Conservation (phyloP, 1,140 invertebrate genomes). For the Drosophila tristis region DNA sequence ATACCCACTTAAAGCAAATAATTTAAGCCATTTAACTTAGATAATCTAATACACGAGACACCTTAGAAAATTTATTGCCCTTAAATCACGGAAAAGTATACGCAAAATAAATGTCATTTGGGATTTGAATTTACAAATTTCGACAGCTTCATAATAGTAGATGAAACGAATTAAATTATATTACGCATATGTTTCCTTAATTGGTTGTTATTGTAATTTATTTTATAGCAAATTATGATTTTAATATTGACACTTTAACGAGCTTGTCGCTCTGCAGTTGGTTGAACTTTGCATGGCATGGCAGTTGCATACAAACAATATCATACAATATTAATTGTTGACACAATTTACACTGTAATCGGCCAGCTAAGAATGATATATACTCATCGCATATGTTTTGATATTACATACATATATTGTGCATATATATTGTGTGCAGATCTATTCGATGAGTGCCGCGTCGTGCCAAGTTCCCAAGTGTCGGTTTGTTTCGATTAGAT, state of each 20-base stretch:
- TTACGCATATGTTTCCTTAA: conserved; percentile 36
- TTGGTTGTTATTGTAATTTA: conserved; percentile 38
- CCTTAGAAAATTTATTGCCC: conserved; percentile 2
- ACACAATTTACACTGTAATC: conserved; percentile 38
- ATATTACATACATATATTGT: conserved; percentile 5
- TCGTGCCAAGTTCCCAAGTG: conserved; percentile 31
- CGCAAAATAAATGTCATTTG: conserved; percentile 10
- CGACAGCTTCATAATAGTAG: conserved; percentile 36
- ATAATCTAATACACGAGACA: conserved; percentile 16
- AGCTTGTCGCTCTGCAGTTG: conserved; percentile 31
- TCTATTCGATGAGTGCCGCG: conserved; percentile 2
- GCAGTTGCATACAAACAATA: conserved; percentile 23
- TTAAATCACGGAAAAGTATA: not conserved
- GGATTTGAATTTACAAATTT: conserved; percentile 44
- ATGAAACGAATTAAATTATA: conserved; percentile 25
- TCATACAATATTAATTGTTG: conserved; percentile 36
- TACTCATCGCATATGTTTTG: conserved; percentile 24
- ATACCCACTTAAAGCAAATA: not conserved
- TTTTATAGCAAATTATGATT: conserved; percentile 48
- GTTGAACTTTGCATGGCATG: conserved; percentile 64
- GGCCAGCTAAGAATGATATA: conserved; percentile 14
- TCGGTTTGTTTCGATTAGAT: conserved; percentile 41
- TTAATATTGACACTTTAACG: conserved; percentile 74
- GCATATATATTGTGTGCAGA: not conserved
- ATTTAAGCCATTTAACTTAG: not conserved